These are phyloP conservation scores for Zosterops japonicus DNA, from an alignment of 2,113 vertebrate genomes.

Conservation along the genomic window DNA sequence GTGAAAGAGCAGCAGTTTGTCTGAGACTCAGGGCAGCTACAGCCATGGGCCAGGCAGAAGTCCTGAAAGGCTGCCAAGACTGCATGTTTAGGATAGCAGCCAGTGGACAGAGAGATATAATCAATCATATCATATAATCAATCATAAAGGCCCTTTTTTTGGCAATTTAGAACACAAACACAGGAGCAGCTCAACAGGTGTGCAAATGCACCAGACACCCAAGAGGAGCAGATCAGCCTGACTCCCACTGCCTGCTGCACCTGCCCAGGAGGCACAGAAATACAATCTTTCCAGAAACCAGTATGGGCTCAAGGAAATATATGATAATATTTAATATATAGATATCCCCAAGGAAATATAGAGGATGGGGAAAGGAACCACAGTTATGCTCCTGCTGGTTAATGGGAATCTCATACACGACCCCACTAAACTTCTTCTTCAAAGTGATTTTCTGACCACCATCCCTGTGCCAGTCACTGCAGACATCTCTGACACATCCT, in stretches of 20 bases:
- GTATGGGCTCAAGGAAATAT: too few relatives aligned
- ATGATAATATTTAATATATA: too few relatives aligned
- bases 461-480: background rate
- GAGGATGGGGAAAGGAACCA: background rate
- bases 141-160: background rate
- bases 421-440: background rate
- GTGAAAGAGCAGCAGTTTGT: background rate
- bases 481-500: background rate
- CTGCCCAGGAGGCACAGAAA: background rate
- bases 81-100: background rate
- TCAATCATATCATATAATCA: background rate
- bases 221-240: background rate
- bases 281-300: background rate
- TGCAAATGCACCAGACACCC: background rate
- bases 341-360: background rate
- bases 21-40: background rate
- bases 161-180: background rate
- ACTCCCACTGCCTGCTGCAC: too few relatives aligned
- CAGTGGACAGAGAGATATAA: background rate
- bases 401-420: fast-evolving
- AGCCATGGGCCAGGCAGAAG: background rate
- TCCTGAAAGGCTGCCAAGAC: background rate
- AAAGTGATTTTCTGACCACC: background rate
- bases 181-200: background rate
- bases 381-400: background rate